phyloP scores from a whole-genome alignment of 92 coral and sea anemone species.

The Meandrina meandrites region DNA sequence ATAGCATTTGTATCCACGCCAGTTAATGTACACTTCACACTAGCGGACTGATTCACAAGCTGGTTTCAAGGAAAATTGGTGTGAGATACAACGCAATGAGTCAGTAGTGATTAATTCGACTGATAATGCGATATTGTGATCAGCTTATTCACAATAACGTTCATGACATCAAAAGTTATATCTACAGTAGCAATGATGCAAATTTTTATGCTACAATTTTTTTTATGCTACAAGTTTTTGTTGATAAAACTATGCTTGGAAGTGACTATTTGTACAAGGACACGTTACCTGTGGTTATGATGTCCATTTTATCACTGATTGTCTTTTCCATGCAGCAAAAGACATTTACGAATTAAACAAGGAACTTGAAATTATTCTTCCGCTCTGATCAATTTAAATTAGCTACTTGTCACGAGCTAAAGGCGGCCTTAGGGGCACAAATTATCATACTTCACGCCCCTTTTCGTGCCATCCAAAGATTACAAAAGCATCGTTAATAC shows the following conservation, averaged over 20 bases:
- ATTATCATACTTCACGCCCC: conserved; percentile 16
- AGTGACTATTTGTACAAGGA: not conserved
- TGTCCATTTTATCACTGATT: not conserved
- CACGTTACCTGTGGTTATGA: conserved; percentile 1
- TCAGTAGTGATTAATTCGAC: not conserved
- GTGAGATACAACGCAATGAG: not conserved
- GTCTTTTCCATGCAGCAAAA: not conserved
- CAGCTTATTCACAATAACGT: not conserved
- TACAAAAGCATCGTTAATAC: not conserved
- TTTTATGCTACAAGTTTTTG: too few relatives aligned
- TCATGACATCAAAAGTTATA: not conserved
- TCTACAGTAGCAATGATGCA: too few relatives aligned
- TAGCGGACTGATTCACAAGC: too few relatives aligned
- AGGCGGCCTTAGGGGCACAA: not conserved
- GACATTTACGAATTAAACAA: not conserved
- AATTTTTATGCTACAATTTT: too few relatives aligned
- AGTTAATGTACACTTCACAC: too few relatives aligned
- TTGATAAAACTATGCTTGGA: not conserved
- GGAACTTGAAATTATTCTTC: not conserved
- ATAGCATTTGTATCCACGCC: too few relatives aligned
- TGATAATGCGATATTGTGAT: not conserved
- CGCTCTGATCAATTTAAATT: not conserved
- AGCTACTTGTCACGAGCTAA: not conserved
- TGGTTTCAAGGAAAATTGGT: too few relatives aligned
- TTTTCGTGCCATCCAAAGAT: not conserved